Evolutionary conservation across 2,888 invertebrate species (phyloP).

Genomic region (Chrysotoxum bicinctum): DNA sequence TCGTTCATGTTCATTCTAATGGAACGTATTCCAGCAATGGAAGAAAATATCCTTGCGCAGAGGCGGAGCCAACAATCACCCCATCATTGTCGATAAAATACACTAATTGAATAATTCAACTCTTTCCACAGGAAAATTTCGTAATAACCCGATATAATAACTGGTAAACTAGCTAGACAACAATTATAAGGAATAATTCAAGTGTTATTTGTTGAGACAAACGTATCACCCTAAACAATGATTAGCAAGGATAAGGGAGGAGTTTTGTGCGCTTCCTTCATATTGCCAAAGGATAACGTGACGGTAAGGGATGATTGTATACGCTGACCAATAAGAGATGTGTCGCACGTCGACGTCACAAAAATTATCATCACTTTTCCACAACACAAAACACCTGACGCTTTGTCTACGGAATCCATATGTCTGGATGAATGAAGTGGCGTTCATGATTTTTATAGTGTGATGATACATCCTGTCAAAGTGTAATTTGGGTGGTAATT

Average conservation of each 20-base stretch:
- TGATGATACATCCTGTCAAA: slow-evolving; percentile 64
- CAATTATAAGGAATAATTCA: background rate
- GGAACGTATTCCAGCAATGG: slow-evolving; percentile 7
- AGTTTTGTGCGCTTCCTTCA: slow-evolving; percentile 40
- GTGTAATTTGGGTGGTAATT: slow-evolving; percentile 61
- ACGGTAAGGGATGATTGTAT: slow-evolving; percentile 50
- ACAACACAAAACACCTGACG: slow-evolving; percentile 53
- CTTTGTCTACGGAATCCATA: background rate
- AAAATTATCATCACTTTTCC: slow-evolving; percentile 37
- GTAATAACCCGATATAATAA: slow-evolving; percentile 45
- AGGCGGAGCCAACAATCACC: slow-evolving; percentile 53
- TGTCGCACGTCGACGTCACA: slow-evolving; percentile 45
- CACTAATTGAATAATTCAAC: slow-evolving; percentile 20
- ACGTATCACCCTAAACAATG: slow-evolving; percentile 14
- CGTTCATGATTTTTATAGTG: slow-evolving; percentile 48
- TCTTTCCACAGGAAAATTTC: background rate
- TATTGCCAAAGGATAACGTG: slow-evolving; percentile 44
- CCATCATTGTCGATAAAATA: background rate
- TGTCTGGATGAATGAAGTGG: slow-evolving; percentile 34
- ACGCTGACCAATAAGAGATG: slow-evolving; percentile 49
- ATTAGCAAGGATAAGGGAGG: slow-evolving; percentile 56
- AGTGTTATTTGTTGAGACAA: background rate
- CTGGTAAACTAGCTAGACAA: background rate
- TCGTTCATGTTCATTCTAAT: background rate
- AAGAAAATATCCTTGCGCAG: slow-evolving; percentile 65